phyloP scores from a whole-genome alignment of 2,888 invertebrate genomes.

The Ecliptopera silaceata region DNA sequence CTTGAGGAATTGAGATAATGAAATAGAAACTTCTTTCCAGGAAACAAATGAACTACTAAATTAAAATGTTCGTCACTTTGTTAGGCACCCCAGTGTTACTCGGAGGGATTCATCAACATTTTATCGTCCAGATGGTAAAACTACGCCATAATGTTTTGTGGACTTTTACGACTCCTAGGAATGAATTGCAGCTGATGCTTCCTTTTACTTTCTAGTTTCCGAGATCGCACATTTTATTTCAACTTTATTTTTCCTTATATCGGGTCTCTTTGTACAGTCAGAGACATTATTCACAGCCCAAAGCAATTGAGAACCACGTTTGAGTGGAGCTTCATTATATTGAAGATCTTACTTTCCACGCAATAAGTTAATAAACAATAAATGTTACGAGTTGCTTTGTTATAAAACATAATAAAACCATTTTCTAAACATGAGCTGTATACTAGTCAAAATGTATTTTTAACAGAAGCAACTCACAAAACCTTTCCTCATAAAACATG shows the following conservation, averaged over 20 bases:
- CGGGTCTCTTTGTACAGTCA: not conserved
- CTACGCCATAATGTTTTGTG: constrained; percentile 7
- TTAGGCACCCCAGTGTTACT: not conserved
- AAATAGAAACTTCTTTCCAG: not conserved
- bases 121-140: constrained; percentile 14
- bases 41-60: not conserved
- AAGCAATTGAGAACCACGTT: too few relatives aligned
- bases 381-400: too few relatives aligned
- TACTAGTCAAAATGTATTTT: too few relatives aligned
- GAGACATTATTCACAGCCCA: too few relatives aligned
- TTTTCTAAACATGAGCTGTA: too few relatives aligned
- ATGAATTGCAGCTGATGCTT: constrained; percentile 18
- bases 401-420: too few relatives aligned
- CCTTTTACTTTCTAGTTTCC: constrained; percentile 1
- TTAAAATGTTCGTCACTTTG: not conserved
- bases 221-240: not conserved
- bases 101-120: constrained; percentile 10
- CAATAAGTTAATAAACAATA: too few relatives aligned
- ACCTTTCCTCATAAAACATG: too few relatives aligned
- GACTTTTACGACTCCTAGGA: constrained; percentile 10
- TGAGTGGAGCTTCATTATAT: too few relatives aligned
- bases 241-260: constrained; percentile 9
- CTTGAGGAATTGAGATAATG: not conserved
- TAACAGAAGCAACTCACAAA: too few relatives aligned
- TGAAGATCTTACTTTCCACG: too few relatives aligned